Base-by-base conservation (phyloP, 2,113 vertebrate genomes). In the Pangasianodon hypophthalmus region DNA sequence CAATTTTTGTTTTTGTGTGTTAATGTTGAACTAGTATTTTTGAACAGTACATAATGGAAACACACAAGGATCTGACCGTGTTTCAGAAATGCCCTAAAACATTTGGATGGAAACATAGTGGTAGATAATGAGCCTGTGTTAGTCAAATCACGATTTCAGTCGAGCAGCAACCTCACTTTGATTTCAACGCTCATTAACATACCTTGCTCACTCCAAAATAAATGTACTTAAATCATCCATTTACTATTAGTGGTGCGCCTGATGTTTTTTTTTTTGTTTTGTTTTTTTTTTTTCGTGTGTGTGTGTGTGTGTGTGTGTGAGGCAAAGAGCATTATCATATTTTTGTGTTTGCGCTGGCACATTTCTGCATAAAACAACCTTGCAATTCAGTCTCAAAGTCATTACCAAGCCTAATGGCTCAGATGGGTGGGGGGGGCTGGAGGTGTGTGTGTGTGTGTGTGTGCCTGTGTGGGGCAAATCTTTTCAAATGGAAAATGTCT, bases 371-470 rank as follows among this genome's bases (percentile, higher is more conserved):
- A 19, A 69, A 88, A 50, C 84, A 90, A 84, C 87, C 91, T 56
- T 50, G 87, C 46, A 75, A 69, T 90, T 90, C 77, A 88, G 50
- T 79, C 81, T 87, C 85, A 87, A 89, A 89, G 84, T 90, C 80
- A 92, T 90, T 89, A 58, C 81, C 21, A 67, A 82, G 41, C 11
- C 54, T 88, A 91, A 91, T 87, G 85, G 44, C 84, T 89, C 44
- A 21, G 50, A 54, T 46, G 18, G 62, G 77, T 29, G 32, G 13
- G 50, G 13, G 50, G 14, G 29, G 1, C 16, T 82, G 46, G 21
- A 29, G 77, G 77, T 50, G 11, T 54, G 80, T 54, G 29, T 54
- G 13, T 9, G 77, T 50, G 11, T 54, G 80, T 54, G 29, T 54
- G 13, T 9, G 2, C 18, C 13, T 52, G 48, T 81, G 79, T 82